A percentile compares a stretch with the other conserved stretches of the same genome.
Conservation (phyloP, 1,140 invertebrate genomes). For the Musca vetustissima region DNA sequence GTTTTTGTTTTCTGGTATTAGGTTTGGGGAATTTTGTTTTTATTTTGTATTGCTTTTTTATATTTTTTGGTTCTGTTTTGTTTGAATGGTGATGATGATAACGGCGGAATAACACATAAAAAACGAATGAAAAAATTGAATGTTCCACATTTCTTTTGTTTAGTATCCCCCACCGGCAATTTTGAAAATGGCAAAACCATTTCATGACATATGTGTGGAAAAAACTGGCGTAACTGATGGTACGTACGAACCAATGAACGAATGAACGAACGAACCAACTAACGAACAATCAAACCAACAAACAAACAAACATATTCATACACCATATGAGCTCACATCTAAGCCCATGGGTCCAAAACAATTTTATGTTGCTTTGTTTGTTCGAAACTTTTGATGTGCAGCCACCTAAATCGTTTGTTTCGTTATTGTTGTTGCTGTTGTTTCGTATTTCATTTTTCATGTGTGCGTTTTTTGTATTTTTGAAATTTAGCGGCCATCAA, state of each 20-base stretch:
- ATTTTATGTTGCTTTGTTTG: not conserved
- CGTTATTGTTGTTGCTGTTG: not conserved
- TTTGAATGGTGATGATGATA: not conserved
- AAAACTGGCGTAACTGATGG: conserved; percentile 51
- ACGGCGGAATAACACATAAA: conserved; percentile 36
- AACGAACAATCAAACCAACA: not conserved
- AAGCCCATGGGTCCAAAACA: not conserved
- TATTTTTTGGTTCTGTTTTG: not conserved
- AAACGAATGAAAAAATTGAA: conserved; percentile 3
- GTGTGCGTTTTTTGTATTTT: not conserved
- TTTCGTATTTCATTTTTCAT: conserved; percentile 18
- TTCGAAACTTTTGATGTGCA: too few relatives aligned
- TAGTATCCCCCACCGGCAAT: conserved; percentile 51
- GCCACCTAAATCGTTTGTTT: not conserved
- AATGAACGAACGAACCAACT: not conserved
- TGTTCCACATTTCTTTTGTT: conserved; percentile 38
- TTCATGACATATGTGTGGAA: conserved; percentile 48
- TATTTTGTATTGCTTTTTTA: too few relatives aligned
- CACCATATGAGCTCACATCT: not conserved
- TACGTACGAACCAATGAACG: conserved; percentile 17
- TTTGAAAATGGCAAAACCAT: conserved; percentile 49
- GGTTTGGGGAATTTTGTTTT: not conserved
- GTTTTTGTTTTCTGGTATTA: not conserved
- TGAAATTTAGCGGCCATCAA: conserved; percentile 41
- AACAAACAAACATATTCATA: not conserved